These are phyloP conservation scores for Rhabdomys dilectus DNA, from an alignment of 2,113 vertebrate species.

Conservation along the genomic window DNA sequence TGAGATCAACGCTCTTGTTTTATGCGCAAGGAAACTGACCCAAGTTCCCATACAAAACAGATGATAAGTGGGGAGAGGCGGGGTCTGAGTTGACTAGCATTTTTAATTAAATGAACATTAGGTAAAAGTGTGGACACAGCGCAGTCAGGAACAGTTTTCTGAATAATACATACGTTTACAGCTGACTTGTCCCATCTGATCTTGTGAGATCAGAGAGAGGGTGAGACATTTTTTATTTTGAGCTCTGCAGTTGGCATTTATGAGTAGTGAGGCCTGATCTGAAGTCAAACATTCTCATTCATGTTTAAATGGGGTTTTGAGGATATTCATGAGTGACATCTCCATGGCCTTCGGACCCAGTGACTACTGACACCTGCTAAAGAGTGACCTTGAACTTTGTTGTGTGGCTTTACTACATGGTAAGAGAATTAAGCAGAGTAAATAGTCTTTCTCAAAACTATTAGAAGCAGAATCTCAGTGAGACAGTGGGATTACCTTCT, in stretches of 20 bases:
- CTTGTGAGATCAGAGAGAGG: background rate
- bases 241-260: background rate
- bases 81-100: background rate
- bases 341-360: background rate
- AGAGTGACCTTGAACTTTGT: background rate
- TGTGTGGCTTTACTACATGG: background rate
- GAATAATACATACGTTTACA: background rate
- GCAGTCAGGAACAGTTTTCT: background rate
- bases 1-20: background rate
- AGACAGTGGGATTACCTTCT: background rate
- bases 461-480: background rate
- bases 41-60: background rate
- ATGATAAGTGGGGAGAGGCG: background rate
- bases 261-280: background rate
- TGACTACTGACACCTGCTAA: no score
- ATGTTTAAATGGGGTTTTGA: background rate
- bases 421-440: background rate
- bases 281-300: constrained; percentile 16
- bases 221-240: background rate
- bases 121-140: background rate
- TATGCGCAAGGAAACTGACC: background rate
- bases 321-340: background rate
- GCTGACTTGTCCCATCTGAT: background rate
- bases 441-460: constrained; percentile 28
- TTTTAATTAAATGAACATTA: background rate